Conservation (phyloP, 2,113 vertebrate species). For the Solenodon paradoxus region DNA sequence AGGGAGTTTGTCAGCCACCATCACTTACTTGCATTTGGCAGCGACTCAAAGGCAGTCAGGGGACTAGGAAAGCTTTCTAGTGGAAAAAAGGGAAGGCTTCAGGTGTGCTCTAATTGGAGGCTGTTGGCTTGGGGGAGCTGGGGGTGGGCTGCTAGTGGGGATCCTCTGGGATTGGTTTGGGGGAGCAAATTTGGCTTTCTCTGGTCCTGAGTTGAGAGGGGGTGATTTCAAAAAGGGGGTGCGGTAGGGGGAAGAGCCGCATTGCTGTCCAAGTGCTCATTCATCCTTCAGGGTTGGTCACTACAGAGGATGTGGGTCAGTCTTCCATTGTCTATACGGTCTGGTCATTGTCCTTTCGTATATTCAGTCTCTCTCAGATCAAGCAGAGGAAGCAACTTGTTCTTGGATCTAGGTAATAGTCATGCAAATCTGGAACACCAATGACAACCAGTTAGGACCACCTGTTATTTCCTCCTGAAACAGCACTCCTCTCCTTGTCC, state of each 20-base stretch:
- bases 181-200: constrained; percentile 16
- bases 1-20: background rate
- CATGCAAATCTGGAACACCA: background rate
- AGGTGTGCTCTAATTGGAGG: background rate
- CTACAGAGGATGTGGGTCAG: background rate
- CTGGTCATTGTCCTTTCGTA: background rate
- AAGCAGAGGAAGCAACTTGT: background rate
- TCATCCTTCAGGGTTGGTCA: background rate
- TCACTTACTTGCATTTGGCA: background rate
- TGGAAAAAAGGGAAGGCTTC: background rate
- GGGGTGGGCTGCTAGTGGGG: background rate
- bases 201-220: background rate
- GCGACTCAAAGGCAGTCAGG: background rate
- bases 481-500: background rate
- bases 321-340: background rate
- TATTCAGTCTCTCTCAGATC: background rate
- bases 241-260: background rate
- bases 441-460: background rate
- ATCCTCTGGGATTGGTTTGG: background rate
- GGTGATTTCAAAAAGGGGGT: background rate
- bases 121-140: background rate
- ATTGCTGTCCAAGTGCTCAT: background rate
- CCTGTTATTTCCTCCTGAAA: background rate
- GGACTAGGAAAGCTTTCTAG: background rate
- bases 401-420: background rate